Evolutionary conservation across 2,888 invertebrate species (phyloP).

Genomic region (Nephrotoma flavescens): DNA sequence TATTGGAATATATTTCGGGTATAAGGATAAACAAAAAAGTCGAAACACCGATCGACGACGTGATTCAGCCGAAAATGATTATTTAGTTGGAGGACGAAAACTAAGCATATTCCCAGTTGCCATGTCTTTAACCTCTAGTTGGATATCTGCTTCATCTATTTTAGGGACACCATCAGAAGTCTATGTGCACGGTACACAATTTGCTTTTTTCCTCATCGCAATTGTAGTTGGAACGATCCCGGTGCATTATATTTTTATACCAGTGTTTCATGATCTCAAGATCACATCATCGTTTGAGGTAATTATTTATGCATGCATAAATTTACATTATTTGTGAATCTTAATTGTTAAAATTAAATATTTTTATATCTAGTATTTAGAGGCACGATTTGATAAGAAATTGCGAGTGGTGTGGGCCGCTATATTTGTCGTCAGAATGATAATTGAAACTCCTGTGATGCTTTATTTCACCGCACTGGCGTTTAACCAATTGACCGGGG

Average conservation of each 20-base stretch:
- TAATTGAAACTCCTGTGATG: too few species aligned
- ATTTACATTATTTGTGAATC: too few species aligned
- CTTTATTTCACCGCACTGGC: too few species aligned
- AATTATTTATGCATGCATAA: too few species aligned
- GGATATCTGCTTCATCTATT: conserved; percentile 6
- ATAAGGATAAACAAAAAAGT: not conserved
- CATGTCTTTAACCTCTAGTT: conserved; percentile 57
- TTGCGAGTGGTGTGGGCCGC: too few species aligned
- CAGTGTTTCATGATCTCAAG: not conserved
- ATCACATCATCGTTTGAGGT: not conserved
- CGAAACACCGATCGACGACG: not conserved
- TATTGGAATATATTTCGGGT: not conserved
- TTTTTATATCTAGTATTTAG: too few species aligned
- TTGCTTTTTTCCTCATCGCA: not conserved
- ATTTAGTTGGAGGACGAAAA: conserved; percentile 50
- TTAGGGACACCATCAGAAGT: not conserved
- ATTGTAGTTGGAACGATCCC: not conserved
- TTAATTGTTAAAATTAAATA: too few species aligned
- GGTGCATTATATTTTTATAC: not conserved
- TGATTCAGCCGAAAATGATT: conserved; percentile 33
- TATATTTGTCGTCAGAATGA: too few species aligned
- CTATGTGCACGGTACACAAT: not conserved
- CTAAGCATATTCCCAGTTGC: conserved; percentile 55
- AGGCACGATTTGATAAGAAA: too few species aligned
- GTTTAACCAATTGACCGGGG: too few species aligned